phyloP scores from a whole-genome alignment of 2,888 invertebrate genomes.

The Homarus gammarus region DNA sequence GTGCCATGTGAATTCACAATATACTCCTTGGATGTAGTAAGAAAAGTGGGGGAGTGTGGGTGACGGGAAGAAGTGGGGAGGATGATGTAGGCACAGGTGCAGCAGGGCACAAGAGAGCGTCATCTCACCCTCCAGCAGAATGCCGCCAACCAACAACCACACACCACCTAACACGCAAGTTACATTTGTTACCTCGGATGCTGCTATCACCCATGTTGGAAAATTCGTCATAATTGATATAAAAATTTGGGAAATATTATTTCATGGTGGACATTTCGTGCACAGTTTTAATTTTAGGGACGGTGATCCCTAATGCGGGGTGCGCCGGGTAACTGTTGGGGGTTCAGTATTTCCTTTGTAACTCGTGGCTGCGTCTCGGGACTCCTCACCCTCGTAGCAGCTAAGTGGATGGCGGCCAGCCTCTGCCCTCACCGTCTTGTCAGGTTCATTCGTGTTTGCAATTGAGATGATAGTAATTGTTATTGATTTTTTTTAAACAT shows the following conservation, averaged over 20 bases:
- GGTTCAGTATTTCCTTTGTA: conserved; percentile 55
- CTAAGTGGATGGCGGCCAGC: not conserved
- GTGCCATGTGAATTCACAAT: not conserved
- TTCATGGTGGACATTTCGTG: no score
- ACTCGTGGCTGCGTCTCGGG: conserved; percentile 39
- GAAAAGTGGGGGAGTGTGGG: conserved; percentile 25
- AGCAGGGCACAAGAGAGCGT: conserved; percentile 29
- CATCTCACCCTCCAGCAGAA: conserved; percentile 33
- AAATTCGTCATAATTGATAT: no score
- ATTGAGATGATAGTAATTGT: no score
- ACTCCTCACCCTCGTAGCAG: conserved; percentile 10
- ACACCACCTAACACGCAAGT: not conserved
- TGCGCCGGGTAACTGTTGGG: conserved; percentile 59
- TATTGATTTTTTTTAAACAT: not conserved
- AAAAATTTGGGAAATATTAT: no score
- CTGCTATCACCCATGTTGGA: no score
- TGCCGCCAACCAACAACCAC: conserved; percentile 19
- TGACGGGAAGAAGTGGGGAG: not conserved
- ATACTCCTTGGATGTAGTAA: not conserved
- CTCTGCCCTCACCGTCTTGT: not conserved
- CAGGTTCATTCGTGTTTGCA: not conserved
- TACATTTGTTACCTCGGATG: no score
- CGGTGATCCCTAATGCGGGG: conserved; percentile 41
- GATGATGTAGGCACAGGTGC: conserved; percentile 43
- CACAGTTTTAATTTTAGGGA: not conserved